Evolutionary conservation across 1,140 invertebrate genomes (phyloP).

Genomic region (Matsumurasca onukii): DNA sequence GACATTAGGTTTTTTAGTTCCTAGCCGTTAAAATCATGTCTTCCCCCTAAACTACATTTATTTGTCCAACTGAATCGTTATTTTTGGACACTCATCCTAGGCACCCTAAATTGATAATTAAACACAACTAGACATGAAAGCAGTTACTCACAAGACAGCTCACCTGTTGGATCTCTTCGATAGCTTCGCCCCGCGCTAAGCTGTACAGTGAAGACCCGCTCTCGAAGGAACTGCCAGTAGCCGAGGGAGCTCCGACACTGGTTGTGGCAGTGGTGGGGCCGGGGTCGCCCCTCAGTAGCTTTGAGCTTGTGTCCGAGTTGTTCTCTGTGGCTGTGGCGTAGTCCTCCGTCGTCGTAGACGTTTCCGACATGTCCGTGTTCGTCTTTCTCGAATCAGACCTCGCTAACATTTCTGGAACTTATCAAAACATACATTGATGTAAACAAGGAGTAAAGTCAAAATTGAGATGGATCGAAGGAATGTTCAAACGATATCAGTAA

Average conservation of each 20-base stretch:
- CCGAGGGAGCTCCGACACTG: slow-evolving; percentile 28
- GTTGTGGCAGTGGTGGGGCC: slow-evolving; percentile 13
- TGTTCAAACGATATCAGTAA: no score
- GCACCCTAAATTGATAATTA: no score
- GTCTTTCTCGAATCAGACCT: slow-evolving; percentile 67
- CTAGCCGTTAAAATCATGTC: no score
- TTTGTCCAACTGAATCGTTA: no score
- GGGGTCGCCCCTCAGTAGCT: slow-evolving; percentile 43
- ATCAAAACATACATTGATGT: no score
- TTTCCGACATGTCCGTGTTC: slow-evolving; percentile 78
- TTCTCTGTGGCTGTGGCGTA: slow-evolving; percentile 74
- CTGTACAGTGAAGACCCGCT: slow-evolving; percentile 78
- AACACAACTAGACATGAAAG: no score
- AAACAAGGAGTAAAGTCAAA: no score
- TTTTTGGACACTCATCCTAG: no score
- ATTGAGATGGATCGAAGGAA: no score
- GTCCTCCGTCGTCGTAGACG: slow-evolving; percentile 82
- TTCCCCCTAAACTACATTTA: no score
- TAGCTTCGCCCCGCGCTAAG: slow-evolving; percentile 58
- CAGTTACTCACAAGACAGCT: no score
- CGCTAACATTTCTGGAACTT: slow-evolving; percentile 49
- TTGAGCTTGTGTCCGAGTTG: slow-evolving; percentile 56
- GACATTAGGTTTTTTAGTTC: no score
- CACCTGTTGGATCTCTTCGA: slow-evolving; percentile 41
- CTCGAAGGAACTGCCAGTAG: slow-evolving; percentile 70